Conservation (phyloP, 2,888 invertebrate species). For the Tetragnatha montana region DNA sequence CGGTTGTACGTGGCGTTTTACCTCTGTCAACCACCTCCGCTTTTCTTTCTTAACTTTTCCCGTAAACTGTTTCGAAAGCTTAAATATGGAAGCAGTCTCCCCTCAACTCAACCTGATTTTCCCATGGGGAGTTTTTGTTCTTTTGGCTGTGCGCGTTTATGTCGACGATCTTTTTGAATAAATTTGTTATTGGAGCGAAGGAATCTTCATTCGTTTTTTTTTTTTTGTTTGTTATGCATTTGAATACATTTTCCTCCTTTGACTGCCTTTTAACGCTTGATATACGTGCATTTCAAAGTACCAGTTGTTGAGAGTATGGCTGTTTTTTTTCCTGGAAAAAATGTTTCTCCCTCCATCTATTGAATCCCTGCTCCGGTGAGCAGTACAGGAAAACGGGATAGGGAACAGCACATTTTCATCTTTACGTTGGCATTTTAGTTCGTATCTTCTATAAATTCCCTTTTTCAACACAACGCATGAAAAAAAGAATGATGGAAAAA, state of each 20-base stretch:
- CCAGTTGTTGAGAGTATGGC: too few relatives aligned
- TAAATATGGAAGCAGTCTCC: background rate
- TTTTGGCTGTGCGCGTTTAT: background rate
- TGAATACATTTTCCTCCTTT: too few relatives aligned
- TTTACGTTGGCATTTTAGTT: background rate
- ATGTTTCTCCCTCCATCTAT: background rate
- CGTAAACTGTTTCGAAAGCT: background rate
- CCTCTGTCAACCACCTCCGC: background rate
- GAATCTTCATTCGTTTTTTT: background rate
- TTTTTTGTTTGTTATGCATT: too few relatives aligned
- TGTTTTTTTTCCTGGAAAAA: too few relatives aligned
- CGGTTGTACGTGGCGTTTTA: background rate
- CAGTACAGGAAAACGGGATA: background rate
- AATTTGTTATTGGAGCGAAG: background rate
- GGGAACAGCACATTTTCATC: background rate
- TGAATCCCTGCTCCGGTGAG: background rate
- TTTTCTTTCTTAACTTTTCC: background rate
- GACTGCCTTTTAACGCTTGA: too few relatives aligned
- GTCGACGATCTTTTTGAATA: background rate
- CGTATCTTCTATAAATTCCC: background rate
- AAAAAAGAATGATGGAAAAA: background rate
- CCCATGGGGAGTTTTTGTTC: background rate
- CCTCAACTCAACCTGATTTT: background rate
- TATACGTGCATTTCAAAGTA: too few relatives aligned
- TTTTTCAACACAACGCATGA: background rate